Base-by-base conservation (phyloP, 2,113 vertebrate genomes). In the Calyptomena viridis region DNA sequence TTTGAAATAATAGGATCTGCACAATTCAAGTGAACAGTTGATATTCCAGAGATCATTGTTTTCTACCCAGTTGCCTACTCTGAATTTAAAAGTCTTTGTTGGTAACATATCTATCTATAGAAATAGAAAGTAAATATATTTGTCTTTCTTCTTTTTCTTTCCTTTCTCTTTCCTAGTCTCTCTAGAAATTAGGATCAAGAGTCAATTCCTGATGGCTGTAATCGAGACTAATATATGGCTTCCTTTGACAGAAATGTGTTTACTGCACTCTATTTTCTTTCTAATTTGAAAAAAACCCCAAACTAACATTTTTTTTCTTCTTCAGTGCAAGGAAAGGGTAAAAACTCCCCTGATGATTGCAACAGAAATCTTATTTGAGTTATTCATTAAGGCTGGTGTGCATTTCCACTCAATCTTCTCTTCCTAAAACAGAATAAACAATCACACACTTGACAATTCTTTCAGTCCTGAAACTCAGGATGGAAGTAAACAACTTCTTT, bases 401-500 rank as follows among this genome's bases (percentile, higher is more conserved):
- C 37, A 84, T 96, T 91, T 68, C 80, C 30, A 50, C 69, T 85
- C 86, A 69, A 37, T 31, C 18, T 86, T 59, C 33, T 87, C 46
- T 83, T 79, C 12, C 37, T 92, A 58, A 81, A 96, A 71, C 37
- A 89, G 78, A 92, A 95, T 47, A 94, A 97, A 87, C 52, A n/a
- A 74, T 79, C 84, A 35, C 42, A 95, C 69, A 27, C 9, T 60
- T 89, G 53, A 69, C 84, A 63, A 37, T 74, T 47, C 10, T 94
- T 95, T 84, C 47, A 19, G 31, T 87, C 79, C 66, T 89, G 71
- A 84, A 79, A 9, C 8, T 85, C 44, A 8, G 53, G 33, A 31
- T 55, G 16, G 69, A 82, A 90, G 63, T 69, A 87, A 87, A 77
- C 33, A 94, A n/a, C 39, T 87, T 84, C 64, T 87, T 37, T 4